These are phyloP conservation scores for Anhinga anhinga DNA, from an alignment of 2,113 vertebrate genomes.

Conservation along the genomic window DNA sequence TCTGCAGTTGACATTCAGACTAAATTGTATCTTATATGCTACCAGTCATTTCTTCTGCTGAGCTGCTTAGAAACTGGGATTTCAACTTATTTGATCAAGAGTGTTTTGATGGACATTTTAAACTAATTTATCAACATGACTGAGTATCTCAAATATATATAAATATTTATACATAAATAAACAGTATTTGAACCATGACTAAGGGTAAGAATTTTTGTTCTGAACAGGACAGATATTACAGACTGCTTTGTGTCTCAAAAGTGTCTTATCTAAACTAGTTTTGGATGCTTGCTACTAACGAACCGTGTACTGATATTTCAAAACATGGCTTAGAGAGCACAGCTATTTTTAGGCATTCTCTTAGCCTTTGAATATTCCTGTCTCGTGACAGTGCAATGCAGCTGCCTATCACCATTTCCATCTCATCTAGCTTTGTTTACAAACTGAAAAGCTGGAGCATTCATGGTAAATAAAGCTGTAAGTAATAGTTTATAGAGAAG, in stretches of 20 bases:
- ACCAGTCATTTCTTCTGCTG: background rate
- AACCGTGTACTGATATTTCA: background rate
- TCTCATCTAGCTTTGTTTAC: background rate
- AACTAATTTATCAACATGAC: background rate
- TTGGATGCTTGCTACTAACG: background rate
- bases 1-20: background rate
- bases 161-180: background rate
- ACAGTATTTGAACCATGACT: background rate
- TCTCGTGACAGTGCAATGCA: background rate
- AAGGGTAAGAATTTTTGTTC: slow-evolving; percentile 24
- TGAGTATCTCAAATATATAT: background rate
- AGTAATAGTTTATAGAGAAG: background rate
- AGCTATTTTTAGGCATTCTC: background rate
- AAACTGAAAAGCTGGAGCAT: background rate
- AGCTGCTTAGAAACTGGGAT: background rate
- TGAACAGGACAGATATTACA: background rate
- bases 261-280: background rate
- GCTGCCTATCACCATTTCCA: background rate
- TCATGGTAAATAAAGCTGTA: background rate
- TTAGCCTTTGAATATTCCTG: background rate
- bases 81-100: background rate
- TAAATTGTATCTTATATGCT: background rate
- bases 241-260: background rate
- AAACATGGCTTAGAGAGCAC: background rate
- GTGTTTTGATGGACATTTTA: background rate